phyloP scores from a whole-genome alignment of 64 coral and sea anemone species.

The Montipora foliosa region DNA sequence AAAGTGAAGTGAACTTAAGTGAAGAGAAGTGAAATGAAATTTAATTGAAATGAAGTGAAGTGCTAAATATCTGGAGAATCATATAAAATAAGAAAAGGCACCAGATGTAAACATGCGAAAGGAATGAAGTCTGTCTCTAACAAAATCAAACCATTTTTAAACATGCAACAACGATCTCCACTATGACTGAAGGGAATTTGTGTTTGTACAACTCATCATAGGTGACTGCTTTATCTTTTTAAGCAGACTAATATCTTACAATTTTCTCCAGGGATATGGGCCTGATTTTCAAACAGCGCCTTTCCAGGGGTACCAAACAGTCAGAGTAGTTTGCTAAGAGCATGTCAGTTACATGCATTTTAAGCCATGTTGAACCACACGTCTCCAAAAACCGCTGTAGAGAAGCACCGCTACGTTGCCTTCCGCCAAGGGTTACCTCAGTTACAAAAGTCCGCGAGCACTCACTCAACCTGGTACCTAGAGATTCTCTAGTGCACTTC shows the following conservation, averaged over 20 bases:
- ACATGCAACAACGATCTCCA: too few species aligned
- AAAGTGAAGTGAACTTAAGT: too few species aligned
- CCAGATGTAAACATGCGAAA: too few species aligned
- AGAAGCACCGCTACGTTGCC: constrained; percentile 12
- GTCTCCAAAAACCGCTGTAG: constrained; percentile 83
- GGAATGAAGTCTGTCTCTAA: too few species aligned
- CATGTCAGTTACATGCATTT: constrained; percentile 73
- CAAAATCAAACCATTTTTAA: too few species aligned
- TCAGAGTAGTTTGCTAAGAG: constrained; percentile 76
- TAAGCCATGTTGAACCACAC: constrained; percentile 79
- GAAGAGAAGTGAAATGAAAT: too few species aligned
- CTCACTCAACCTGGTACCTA: constrained; percentile 57
- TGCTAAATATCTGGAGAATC: too few species aligned
- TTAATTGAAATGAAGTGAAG: too few species aligned
- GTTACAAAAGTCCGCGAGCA: constrained; percentile 67
- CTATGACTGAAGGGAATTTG: too few species aligned
- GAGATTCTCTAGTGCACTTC: constrained; percentile 2
- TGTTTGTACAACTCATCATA: not conserved
- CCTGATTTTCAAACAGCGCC: constrained; percentile 46
- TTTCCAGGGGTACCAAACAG: constrained; percentile 68
- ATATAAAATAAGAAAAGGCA: too few species aligned
- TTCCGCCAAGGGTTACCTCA: constrained; percentile 58
- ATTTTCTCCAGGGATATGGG: constrained; percentile 84
- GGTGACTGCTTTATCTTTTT: not conserved
- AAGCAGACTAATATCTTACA: constrained; percentile 65